These are phyloP conservation scores for Zaprionus davidi DNA, from an alignment of 1,140 invertebrate genomes.

Conservation along the genomic window DNA sequence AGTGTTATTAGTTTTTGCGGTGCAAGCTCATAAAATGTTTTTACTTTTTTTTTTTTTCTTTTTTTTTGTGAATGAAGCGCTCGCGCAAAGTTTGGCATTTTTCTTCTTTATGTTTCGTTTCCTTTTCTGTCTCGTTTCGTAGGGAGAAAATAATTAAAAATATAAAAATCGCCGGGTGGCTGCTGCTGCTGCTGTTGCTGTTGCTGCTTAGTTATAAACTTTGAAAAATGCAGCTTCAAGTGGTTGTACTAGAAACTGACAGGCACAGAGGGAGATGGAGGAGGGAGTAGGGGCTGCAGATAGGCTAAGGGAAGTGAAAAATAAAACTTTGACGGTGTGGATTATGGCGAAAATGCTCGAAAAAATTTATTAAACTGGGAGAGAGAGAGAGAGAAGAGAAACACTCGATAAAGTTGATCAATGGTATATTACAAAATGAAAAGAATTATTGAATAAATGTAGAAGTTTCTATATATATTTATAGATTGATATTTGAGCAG, in stretches of 20 bases:
- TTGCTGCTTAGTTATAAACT: constrained; percentile 61
- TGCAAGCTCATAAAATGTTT: constrained; percentile 78
- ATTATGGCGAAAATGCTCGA: constrained; percentile 29
- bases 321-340: constrained; percentile 30
- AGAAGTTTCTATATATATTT: background rate
- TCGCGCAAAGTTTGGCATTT: constrained; percentile 56
- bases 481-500: background rate
- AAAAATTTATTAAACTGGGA: constrained; percentile 17
- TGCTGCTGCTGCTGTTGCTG: background rate
- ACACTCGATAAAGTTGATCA: background rate
- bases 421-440: background rate
- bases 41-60: constrained; percentile 49
- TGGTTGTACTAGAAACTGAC: constrained; percentile 42
- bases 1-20: constrained; percentile 81
- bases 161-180: constrained; percentile 61
- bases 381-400: background rate
- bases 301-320: constrained; percentile 4
- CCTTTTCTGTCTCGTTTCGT: constrained; percentile 17
- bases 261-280: background rate
- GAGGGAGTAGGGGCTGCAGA: too few species aligned
- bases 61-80: constrained; percentile 34
- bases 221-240: constrained; percentile 56
- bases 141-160: constrained; percentile 77
- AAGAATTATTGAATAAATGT: too few species aligned
- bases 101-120: constrained; percentile 35